These are phyloP conservation scores for Blera fallax DNA, from an alignment of 2,888 invertebrate species.

Conservation along the genomic window DNA sequence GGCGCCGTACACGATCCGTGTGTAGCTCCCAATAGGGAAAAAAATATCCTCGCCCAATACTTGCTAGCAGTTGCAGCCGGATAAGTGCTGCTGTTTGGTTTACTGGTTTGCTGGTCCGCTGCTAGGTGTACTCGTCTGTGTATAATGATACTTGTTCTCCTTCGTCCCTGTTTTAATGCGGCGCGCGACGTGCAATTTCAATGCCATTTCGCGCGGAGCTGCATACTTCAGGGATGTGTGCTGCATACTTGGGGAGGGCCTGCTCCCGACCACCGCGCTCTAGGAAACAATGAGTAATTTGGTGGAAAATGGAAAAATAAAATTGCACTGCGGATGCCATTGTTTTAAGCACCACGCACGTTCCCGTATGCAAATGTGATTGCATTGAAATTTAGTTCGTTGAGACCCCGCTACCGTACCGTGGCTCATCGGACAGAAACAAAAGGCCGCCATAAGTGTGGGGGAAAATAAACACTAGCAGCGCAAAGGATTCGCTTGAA, in stretches of 20 bases:
- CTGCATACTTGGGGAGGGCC: conserved; percentile 17
- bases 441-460: conserved; percentile 22
- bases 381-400: conserved; percentile 51
- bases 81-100: conserved; percentile 66
- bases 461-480: conserved; percentile 1
- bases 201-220: conserved; percentile 41
- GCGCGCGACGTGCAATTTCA: conserved; percentile 20
- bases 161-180: background rate
- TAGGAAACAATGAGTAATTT: conserved; percentile 68
- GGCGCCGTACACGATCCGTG: conserved; percentile 13
- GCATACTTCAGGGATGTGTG: conserved; percentile 60
- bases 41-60: conserved; percentile 28
- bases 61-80: conserved; percentile 20
- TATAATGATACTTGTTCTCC: conserved; percentile 68
- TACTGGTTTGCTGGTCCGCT: conserved; percentile 61
- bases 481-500: conserved; percentile 23
- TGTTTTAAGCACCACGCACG: conserved; percentile 66
- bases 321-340: conserved; percentile 71
- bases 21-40: background rate
- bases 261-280: background rate
- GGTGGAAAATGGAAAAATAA: conserved; percentile 72
- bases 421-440: conserved; percentile 49
- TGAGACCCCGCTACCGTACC: background rate
- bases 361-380: conserved; percentile 70
- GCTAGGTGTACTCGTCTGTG: conserved; percentile 68